Evolutionary conservation across 2,797 vertebrate species (phyloP).

Genomic region (Potorous gilbertii): DNA sequence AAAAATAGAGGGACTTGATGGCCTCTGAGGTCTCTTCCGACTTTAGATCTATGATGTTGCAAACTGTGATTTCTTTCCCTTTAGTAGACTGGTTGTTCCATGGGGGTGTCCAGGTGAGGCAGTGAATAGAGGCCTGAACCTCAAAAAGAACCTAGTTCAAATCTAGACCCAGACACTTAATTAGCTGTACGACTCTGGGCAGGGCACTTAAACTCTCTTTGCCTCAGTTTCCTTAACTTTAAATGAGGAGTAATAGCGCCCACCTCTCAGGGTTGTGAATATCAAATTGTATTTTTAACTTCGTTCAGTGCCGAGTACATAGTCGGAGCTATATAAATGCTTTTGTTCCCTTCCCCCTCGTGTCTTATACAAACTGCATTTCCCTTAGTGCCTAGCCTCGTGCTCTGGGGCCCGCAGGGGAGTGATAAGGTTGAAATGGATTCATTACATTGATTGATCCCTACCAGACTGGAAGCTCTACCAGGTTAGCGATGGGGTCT

Average conservation of each 20-base stretch:
- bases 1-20: background rate
- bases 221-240: background rate
- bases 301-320: background rate
- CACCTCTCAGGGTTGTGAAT: background rate
- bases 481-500: background rate
- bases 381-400: background rate
- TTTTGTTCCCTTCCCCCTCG: background rate
- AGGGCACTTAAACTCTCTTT: background rate
- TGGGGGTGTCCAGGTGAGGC: background rate
- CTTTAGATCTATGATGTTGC: background rate
- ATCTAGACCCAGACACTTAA: background rate
- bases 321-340: background rate
- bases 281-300: background rate
- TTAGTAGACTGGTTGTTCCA: background rate
- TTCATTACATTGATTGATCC: background rate
- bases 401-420: background rate
- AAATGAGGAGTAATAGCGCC: background rate
- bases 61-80: background rate
- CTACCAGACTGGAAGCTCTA: background rate
- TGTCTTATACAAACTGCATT: background rate
- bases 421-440: background rate
- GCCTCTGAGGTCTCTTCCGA: background rate
- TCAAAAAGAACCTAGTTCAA: background rate
- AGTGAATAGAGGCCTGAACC: background rate
- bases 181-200: background rate